Evolutionary conservation across 2,797 vertebrate species (phyloP).

Genomic region (Leucoraja ocellata): DNA sequence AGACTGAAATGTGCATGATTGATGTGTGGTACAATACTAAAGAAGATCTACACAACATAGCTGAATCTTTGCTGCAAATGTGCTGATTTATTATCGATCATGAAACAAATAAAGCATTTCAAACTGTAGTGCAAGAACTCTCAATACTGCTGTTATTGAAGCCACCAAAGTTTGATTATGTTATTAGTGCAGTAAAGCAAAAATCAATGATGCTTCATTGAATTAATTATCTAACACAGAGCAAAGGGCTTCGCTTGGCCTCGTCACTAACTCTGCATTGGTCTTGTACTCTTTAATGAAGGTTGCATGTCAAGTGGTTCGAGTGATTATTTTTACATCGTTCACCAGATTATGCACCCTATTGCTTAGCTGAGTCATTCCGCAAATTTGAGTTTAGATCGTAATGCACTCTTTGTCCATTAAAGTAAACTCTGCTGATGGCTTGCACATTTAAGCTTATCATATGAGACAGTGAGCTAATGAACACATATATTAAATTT

Average conservation of each 20-base stretch:
- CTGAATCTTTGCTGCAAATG: background rate
- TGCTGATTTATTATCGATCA: background rate
- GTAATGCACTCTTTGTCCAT: background rate
- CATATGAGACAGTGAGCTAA: background rate
- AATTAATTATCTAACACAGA: background rate
- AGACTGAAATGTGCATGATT: background rate
- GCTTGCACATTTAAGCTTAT: background rate
- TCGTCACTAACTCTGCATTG: background rate
- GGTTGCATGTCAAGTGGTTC: background rate
- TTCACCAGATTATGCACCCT: background rate
- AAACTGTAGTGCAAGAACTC: background rate
- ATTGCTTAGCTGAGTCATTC: background rate
- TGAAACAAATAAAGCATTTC: slow-evolving; percentile 3
- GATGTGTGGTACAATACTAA: background rate
- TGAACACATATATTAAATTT: background rate
- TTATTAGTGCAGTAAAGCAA: background rate
- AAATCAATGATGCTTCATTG: background rate
- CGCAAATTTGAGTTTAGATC: background rate
- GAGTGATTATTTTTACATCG: slow-evolving; percentile 7
- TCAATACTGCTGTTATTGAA: background rate
- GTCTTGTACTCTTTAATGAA: background rate
- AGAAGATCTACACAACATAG: background rate
- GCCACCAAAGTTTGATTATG: background rate
- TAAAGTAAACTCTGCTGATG: background rate
- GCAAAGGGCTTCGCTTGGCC: background rate